These are phyloP conservation scores for Acleris laterana DNA, from an alignment of 2,888 invertebrate species.

Conservation along the genomic window DNA sequence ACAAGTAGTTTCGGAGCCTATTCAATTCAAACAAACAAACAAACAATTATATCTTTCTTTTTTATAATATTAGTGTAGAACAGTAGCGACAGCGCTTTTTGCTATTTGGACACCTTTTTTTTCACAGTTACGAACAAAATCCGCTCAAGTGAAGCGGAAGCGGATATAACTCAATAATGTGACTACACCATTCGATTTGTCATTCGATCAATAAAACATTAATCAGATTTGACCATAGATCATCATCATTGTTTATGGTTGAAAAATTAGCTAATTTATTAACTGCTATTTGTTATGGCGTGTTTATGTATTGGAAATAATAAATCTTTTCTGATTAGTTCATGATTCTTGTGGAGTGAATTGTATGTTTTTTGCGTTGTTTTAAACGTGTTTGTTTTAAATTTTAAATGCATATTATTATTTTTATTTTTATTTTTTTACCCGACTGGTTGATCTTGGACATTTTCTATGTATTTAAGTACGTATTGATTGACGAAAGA, in stretches of 20 bases:
- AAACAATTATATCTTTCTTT: too few species aligned
- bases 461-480: too few species aligned
- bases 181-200: conserved; percentile 2
- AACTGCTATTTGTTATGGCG: conserved; percentile 25
- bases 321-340: conserved; percentile 24
- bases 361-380: conserved; percentile 1
- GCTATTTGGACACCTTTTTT: too few species aligned
- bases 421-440: neutral
- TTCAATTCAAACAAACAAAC: too few species aligned
- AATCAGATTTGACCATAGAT: conserved; percentile 26
- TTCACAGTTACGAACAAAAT: too few species aligned
- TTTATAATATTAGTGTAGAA: too few species aligned
- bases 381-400: neutral
- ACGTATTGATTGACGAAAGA: too few species aligned
- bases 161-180: neutral
- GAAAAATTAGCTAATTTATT: conserved; percentile 34
- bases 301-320: conserved; percentile 27
- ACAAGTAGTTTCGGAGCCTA: too few species aligned
- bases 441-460: too few species aligned
- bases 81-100: too few species aligned
- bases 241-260: conserved; percentile 36
- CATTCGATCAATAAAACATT: conserved; percentile 33
- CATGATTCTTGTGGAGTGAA: conserved; percentile 1
- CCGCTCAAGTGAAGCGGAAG: neutral
- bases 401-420: neutral